phyloP scores from a whole-genome alignment of 30 jellyfish, hydroid and myxozoan species.

The Hydra vulgaris region DNA sequence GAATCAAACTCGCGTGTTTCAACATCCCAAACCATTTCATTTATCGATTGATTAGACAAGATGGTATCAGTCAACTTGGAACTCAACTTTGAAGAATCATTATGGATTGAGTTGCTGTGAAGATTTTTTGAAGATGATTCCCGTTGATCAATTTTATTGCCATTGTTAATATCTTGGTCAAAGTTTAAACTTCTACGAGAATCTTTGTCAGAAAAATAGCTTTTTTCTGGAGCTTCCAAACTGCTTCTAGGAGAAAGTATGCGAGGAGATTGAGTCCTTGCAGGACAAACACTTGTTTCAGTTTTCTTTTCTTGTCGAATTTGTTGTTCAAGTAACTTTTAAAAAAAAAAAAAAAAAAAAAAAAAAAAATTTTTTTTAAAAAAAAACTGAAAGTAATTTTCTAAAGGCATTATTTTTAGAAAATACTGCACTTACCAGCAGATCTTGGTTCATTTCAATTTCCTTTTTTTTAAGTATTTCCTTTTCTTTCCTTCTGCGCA shows the following conservation, averaged over 20 bases:
- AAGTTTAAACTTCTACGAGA: conserved; percentile 36
- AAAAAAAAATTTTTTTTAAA: neutral
- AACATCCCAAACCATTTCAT: neutral
- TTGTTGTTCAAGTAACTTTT: conserved; percentile 69
- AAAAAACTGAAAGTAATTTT: neutral
- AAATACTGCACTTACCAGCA: conserved; percentile 41
- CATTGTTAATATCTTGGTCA: conserved; percentile 4
- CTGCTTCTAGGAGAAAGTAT: conserved; percentile 32
- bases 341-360: neutral
- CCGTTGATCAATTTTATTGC: neutral
- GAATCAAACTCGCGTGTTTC: neutral
- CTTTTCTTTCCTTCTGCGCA: conserved; percentile 72
- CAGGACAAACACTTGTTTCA: neutral
- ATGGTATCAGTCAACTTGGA: neutral
- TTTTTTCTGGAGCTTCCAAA: conserved; percentile 17
- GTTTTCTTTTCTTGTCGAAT: conserved; percentile 51
- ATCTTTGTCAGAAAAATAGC: conserved; percentile 18
- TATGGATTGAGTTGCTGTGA: neutral
- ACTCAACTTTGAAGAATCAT: neutral
- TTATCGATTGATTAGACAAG: neutral
- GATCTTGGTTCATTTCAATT: conserved; percentile 53
- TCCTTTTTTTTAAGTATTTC: conserved; percentile 77
- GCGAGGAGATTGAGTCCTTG: conserved; percentile 18
- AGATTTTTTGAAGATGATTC: neutral
- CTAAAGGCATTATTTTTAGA: neutral